phyloP scores from a whole-genome alignment of 2,797 vertebrate genomes.

The Micromesistius poutassou region DNA sequence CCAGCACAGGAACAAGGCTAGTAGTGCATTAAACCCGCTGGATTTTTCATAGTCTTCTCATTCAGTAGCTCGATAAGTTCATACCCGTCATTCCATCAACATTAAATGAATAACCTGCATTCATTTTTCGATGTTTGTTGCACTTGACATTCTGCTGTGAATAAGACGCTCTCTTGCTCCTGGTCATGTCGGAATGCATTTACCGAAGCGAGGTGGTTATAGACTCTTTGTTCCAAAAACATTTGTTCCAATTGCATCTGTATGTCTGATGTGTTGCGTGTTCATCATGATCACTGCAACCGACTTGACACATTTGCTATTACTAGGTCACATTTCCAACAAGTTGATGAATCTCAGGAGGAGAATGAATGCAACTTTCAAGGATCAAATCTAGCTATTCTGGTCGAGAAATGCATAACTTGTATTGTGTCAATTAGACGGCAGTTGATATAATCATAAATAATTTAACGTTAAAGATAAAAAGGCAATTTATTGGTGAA shows the following conservation, averaged over 20 bases:
- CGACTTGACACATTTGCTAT: background rate
- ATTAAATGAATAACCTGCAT: background rate
- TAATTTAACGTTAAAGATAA: background rate
- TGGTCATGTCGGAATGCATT: background rate
- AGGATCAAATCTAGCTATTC: background rate
- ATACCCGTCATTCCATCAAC: background rate
- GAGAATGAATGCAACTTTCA: background rate
- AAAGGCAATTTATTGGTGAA: background rate
- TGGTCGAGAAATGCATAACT: background rate
- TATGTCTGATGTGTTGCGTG: background rate
- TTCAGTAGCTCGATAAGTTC: background rate
- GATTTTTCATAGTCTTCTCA: background rate
- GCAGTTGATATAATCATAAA: background rate
- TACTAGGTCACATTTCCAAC: background rate
- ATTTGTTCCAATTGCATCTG: background rate
- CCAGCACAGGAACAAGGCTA: slow-evolving; percentile 13
- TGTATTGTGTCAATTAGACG: background rate
- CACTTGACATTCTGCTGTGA: background rate
- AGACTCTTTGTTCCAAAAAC: background rate
- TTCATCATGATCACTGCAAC: background rate
- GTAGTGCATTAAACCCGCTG: background rate
- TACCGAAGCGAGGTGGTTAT: background rate
- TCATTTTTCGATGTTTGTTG: background rate
- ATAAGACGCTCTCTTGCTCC: background rate
- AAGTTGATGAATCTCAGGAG: background rate